Percentiles rank a stretch among this genome's conserved stretches.
These are phyloP conservation scores for Rhinolophus ferrumequinum DNA, from an alignment of 2,113 vertebrate species.

Conservation along the genomic window DNA sequence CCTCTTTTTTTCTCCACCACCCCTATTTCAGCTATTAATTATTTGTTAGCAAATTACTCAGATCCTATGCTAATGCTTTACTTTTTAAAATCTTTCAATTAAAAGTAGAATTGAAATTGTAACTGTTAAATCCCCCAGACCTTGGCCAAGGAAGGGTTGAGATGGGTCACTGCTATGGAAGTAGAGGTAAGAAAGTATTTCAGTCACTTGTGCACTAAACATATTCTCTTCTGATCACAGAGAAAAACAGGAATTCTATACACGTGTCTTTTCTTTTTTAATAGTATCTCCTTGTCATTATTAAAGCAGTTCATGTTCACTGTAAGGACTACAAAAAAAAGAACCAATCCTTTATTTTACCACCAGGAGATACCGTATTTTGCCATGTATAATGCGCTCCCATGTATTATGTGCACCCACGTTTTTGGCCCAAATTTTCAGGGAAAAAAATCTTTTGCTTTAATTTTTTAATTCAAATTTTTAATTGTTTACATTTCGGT, in stretches of 20 bases:
- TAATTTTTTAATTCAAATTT: no score
- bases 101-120: background rate
- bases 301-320: background rate
- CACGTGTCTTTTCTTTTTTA: fast-evolving
- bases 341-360: background rate
- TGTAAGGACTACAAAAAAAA: background rate
- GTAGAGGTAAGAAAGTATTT: fast-evolving
- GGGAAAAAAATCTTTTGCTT: no score
- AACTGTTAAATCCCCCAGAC: background rate
- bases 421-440: no score
- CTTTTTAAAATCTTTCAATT: background rate
- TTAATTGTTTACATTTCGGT: no score
- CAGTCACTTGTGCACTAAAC: background rate
- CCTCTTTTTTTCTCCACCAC: no score
- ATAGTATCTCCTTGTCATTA: background rate
- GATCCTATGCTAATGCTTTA: background rate
- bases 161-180: background rate
- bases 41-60: background rate
- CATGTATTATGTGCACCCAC: no score
- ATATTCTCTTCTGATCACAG: background rate
- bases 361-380: background rate
- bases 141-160: background rate
- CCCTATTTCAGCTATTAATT: background rate
- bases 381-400: no score
- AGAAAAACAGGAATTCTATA: background rate